phyloP scores from a whole-genome alignment of 2,113 vertebrate genomes.

The Baryphthengus martii region DNA sequence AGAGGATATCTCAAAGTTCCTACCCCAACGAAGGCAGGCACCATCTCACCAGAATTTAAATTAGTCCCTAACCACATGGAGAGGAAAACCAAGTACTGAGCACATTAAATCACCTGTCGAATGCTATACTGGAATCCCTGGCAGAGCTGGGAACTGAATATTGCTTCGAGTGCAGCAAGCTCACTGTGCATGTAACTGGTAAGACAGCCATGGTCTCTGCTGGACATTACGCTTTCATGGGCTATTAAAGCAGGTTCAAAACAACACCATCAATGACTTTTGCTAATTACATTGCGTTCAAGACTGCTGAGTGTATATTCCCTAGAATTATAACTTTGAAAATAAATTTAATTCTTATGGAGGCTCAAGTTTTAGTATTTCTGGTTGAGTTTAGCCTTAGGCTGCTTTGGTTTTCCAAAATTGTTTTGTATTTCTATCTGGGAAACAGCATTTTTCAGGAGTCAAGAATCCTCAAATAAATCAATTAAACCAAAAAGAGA shows the following conservation, averaged over 20 bases:
- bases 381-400: background rate
- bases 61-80: background rate
- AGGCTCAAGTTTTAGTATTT: background rate
- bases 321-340: background rate
- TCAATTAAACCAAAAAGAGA: background rate
- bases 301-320: background rate
- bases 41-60: background rate
- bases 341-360: background rate
- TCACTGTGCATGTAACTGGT: background rate
- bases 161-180: background rate
- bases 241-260: background rate
- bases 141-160: background rate
- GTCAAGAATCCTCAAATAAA: background rate
- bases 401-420: background rate
- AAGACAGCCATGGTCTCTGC: background rate
- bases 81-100: background rate
- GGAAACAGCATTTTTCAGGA: background rate
- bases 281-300: background rate
- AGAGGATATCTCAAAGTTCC: background rate
- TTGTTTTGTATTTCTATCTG: background rate
- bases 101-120: background rate
- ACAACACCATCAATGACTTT: background rate
- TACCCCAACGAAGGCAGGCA: background rate
- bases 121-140: background rate
- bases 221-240: background rate